Conservation (phyloP, 2,797 vertebrate genomes). For the Arnoldichthys spilopterus region DNA sequence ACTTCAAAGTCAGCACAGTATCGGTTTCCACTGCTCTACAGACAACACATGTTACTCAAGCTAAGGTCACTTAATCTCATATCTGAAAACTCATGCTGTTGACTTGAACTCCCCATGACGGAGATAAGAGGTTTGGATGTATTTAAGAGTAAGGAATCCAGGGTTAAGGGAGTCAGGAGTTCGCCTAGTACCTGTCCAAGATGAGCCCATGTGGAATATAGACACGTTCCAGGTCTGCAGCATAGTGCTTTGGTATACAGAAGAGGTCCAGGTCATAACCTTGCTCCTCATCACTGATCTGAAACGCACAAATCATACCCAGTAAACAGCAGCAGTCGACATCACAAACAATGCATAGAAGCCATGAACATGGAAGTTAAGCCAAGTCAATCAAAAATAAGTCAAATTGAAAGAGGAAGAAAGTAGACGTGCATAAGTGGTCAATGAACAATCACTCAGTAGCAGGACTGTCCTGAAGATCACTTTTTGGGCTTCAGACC, state of each 20-base stretch:
- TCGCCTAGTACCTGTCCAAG: slow-evolving; percentile 89
- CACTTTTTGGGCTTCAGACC: no score
- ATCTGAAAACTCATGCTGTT: slow-evolving; percentile 18
- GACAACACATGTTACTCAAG: slow-evolving; percentile 50
- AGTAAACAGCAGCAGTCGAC: background rate
- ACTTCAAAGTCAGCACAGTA: slow-evolving; percentile 63
- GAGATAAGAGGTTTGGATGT: slow-evolving; percentile 4
- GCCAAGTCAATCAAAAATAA: no score
- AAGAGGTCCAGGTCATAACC: slow-evolving; percentile 97
- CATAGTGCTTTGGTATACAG: slow-evolving; percentile 98
- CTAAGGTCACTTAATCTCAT: slow-evolving; percentile 43
- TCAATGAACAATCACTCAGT: no score
- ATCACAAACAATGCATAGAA: background rate
- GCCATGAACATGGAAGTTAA: no score
- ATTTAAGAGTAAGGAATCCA: background rate
- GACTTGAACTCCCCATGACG: background rate
- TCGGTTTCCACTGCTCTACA: slow-evolving; percentile 44
- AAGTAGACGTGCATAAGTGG: no score
- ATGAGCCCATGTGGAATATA: slow-evolving; percentile 98
- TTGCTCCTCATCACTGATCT: slow-evolving; percentile 95
- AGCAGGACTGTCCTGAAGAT: background rate
- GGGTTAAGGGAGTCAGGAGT: background rate
- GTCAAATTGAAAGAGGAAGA: no score
- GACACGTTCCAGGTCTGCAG: slow-evolving; percentile 90
- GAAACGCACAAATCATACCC: slow-evolving; percentile 66